phyloP scores from a whole-genome alignment of 2,113 vertebrate species.

The Poeciliopsis occidentalis region DNA sequence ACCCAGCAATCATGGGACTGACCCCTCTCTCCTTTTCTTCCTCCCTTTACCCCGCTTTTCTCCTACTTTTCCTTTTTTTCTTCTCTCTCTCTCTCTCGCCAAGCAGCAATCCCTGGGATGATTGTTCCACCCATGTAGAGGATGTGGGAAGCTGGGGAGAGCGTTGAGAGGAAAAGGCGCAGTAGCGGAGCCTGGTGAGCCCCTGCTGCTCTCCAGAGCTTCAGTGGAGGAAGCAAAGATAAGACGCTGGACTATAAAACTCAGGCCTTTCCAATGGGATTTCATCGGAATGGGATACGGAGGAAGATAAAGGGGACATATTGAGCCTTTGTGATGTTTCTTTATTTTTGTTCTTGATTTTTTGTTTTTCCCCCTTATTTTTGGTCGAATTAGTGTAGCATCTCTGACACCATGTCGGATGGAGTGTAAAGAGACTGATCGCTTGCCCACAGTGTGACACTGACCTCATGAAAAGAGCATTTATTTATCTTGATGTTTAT shows the following conservation, averaged over 20 bases:
- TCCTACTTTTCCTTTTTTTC: slow-evolving; percentile 45
- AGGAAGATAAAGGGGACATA: slow-evolving; percentile 53
- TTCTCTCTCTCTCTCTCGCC: slow-evolving; percentile 67
- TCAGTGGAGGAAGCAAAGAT: slow-evolving; percentile 86
- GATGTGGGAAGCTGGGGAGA: slow-evolving; percentile 77
- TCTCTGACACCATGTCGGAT: slow-evolving; percentile 69
- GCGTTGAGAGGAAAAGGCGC: slow-evolving; percentile 81
- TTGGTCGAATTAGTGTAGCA: slow-evolving; percentile 76
- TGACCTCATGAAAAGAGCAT: slow-evolving; percentile 85
- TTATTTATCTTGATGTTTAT: slow-evolving; percentile 85
- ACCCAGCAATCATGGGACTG: slow-evolving; percentile 79
- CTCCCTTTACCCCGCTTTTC: slow-evolving; percentile 19
- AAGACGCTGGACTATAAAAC: slow-evolving; percentile 89
- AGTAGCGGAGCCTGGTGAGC: slow-evolving; percentile 66
- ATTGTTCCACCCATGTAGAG: slow-evolving; percentile 97
- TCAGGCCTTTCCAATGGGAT: slow-evolving; percentile 96
- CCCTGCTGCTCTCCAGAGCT: slow-evolving; percentile 85
- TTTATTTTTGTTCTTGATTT: slow-evolving; percentile 39
- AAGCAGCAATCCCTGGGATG: slow-evolving; percentile 94
- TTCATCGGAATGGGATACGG: slow-evolving; percentile 74
- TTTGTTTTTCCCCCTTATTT: slow-evolving; percentile 12
- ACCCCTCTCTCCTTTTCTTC: slow-evolving; percentile 54
- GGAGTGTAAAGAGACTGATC: slow-evolving; percentile 66
- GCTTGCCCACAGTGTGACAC: slow-evolving; percentile 85
- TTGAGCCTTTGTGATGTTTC: slow-evolving; percentile 69